A percentile compares a stretch with the other conserved stretches of the same genome.
These are phyloP conservation scores for Neoniphon sammara DNA, from an alignment of 2,797 vertebrate species.

Conservation along the genomic window DNA sequence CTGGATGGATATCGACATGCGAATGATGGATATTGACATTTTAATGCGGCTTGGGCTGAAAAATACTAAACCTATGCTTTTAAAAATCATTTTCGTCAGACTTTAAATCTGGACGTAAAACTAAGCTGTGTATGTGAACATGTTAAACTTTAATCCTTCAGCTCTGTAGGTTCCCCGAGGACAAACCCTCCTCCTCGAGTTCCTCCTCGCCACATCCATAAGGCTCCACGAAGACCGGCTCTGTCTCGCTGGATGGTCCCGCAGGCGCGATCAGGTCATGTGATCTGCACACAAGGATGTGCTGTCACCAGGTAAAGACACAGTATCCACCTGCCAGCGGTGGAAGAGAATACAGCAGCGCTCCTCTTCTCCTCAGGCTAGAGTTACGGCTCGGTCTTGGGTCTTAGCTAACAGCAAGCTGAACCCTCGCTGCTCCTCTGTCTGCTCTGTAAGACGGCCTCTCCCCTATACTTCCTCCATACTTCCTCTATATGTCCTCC, in stretches of 20 bases:
- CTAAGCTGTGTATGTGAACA: background rate
- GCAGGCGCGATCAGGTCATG: constrained; percentile 51
- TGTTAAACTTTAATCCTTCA: background rate
- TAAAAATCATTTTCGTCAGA: no score
- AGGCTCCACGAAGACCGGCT: background rate
- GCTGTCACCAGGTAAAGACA: constrained; percentile 59
- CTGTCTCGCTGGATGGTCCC: constrained; percentile 36
- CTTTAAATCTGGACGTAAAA: no score
- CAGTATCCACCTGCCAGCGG: constrained; percentile 40
- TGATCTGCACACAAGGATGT: constrained; percentile 60
- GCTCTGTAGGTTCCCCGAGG: no score
- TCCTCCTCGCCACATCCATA: background rate
- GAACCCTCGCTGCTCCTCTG: constrained; percentile 44
- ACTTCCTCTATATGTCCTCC: no score
- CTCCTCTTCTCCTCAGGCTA: constrained; percentile 38
- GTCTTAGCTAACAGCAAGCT: constrained; percentile 53
- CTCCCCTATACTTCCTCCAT: constrained; percentile 11
- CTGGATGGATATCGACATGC: no score
- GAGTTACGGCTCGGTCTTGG: constrained; percentile 51
- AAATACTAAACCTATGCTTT: no score
- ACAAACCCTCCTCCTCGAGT: background rate
- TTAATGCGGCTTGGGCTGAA: no score
- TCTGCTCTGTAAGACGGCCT: constrained; percentile 31
- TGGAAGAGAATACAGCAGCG: constrained; percentile 55
- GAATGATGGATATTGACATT: no score